Evolutionary conservation across 2,888 invertebrate genomes (phyloP).

Genomic region (Orthonevra nobilis): DNA sequence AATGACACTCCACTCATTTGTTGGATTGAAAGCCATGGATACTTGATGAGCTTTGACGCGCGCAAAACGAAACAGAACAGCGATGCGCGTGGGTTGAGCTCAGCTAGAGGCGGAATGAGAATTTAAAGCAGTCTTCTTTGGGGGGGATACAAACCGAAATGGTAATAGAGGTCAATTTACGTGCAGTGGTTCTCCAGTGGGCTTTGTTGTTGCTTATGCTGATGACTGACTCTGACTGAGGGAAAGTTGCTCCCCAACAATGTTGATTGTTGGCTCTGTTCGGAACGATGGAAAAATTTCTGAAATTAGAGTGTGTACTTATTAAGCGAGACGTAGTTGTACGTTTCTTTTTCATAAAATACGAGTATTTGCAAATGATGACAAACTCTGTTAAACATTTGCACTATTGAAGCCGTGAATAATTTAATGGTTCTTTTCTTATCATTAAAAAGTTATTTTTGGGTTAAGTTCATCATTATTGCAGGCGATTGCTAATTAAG

Average conservation of each 20-base stretch:
- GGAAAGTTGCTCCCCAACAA: slow-evolving; percentile 29
- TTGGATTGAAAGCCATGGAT: neutral
- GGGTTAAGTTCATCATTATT: too few relatives aligned
- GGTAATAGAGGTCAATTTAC: slow-evolving; percentile 51
- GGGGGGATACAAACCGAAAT: slow-evolving; percentile 4
- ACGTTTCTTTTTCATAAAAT: too few relatives aligned
- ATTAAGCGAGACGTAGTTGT: slow-evolving; percentile 1
- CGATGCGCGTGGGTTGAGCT: slow-evolving; percentile 20
- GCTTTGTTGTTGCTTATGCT: slow-evolving; percentile 7
- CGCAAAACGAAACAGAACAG: neutral
- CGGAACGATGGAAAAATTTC: slow-evolving; percentile 15
- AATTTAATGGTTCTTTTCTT: too few relatives aligned
- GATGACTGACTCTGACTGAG: slow-evolving; percentile 26
- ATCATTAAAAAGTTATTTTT: too few relatives aligned
- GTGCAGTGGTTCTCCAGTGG: slow-evolving; percentile 42
- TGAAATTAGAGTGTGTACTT: slow-evolving; percentile 14
- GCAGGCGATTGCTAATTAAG: too few relatives aligned
- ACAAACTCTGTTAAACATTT: too few relatives aligned
- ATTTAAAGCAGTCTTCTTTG: slow-evolving; percentile 5
- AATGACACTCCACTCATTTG: neutral
- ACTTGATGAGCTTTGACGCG: slow-evolving; percentile 14
- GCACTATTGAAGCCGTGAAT: too few relatives aligned
- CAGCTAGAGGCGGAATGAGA: neutral
- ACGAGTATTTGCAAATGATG: too few relatives aligned
- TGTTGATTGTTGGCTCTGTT: slow-evolving; percentile 15